Evolutionary conservation across 2,888 invertebrate species (phyloP), one percentile per base, ranked within the genome.

Genomic region (Pyrrhia umbra): DNA sequence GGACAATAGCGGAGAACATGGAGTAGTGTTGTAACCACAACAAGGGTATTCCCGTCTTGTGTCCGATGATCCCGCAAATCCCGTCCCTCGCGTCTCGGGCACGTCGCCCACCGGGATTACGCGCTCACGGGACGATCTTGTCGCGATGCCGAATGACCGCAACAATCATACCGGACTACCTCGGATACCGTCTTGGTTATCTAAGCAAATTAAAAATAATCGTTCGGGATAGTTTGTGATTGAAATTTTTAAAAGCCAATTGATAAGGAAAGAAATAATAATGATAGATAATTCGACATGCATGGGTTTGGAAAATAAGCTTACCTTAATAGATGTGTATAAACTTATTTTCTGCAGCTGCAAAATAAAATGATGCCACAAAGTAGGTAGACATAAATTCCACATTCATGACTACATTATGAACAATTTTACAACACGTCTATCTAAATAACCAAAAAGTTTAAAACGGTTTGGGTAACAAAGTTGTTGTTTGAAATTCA

Each of bases 1-100:
- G 59, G 37, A 71, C 62, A 68, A 65, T 58, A 67, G 60, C 39
- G 80, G 73, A 75, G 67, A 65, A 73, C 76, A 62, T 50, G 52
- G 73, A 77, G 67, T 78, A 85, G 82, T 85, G 80, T 82, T 87
- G 84, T 85, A 83, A 87, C 86, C 84, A 80, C 85, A 84, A 86
- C 87, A 84, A 83, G 85, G 80, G 81, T 87, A 87, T 88, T 88
- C 85, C 80, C 83, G 84, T 90, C 87, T 88, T 87, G 82, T 84
- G 85, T 86, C 86, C 85, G 86, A 89, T 89, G 90, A 90, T 92
- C 91, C 89, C 83, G 81, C 85, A 93, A 94, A 95, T 92, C 94
- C 90, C 84, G 76, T 80, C 74, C 77, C 81, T 71, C 77, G 80
- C 84, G 83, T 85, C 88, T 83, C 80, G 77, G 84, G 90, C 94